Conservation (phyloP, 2,113 vertebrate genomes). For the Tragulus kanchil region DNA sequence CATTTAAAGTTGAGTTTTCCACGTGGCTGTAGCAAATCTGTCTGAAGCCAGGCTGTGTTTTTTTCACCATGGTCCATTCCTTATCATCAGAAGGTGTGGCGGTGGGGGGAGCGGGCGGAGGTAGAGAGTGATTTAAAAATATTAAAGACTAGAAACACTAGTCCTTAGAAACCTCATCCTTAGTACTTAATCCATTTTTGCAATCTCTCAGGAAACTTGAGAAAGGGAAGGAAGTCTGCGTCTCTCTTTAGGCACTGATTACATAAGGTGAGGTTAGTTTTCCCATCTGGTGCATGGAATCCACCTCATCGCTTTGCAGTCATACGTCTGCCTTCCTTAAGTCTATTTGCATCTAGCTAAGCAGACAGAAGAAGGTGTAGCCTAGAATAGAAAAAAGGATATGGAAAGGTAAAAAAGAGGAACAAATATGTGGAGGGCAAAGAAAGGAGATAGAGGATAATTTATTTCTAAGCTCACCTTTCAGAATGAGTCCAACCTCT, state of each 20-base stretch:
- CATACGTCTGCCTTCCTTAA: background rate
- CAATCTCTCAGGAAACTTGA: background rate
- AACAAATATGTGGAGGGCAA: background rate
- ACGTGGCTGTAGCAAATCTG: background rate
- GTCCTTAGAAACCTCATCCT: background rate
- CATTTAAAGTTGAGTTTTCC: constrained; percentile 40
- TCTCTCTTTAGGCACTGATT: constrained; percentile 6
- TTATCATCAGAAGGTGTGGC: background rate
- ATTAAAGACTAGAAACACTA: background rate
- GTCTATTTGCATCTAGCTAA: constrained; percentile 13
- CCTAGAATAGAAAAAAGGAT: background rate
- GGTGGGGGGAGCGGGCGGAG: background rate
- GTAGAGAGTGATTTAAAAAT: constrained; percentile 4
- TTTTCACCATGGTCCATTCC: background rate
- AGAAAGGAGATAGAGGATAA: background rate
- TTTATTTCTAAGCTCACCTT: background rate
- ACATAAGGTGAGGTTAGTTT: constrained; percentile 27
- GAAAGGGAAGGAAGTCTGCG: background rate
- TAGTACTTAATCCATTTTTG: constrained; percentile 45
- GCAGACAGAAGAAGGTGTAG: background rate
- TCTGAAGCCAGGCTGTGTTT: constrained; percentile 36
- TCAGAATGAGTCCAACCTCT: background rate
- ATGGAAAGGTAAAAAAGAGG: constrained; percentile 3
- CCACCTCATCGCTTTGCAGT: background rate
- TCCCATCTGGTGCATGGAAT: background rate